phyloP scores from a whole-genome alignment of 1,140 invertebrate genomes.

The Camponotus floridanus region DNA sequence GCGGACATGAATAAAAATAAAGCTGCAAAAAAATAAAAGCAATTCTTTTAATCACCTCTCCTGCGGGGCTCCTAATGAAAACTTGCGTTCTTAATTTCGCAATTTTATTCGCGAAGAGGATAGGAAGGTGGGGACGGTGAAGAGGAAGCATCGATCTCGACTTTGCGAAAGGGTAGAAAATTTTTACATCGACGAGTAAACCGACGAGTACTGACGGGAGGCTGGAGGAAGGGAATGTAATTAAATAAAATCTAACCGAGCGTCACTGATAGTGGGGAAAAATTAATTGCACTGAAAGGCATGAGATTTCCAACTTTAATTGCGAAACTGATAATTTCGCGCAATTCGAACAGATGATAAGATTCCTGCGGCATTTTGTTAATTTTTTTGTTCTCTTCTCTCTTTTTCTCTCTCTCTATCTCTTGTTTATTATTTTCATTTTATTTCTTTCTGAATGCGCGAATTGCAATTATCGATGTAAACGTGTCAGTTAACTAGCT shows the following conservation, averaged over 20 bases:
- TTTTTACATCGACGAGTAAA: neutral
- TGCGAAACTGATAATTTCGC: slow-evolving; percentile 60
- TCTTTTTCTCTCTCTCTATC: neutral
- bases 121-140: neutral
- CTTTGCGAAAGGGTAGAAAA: slow-evolving; percentile 39
- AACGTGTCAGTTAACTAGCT: neutral
- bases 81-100: slow-evolving; percentile 67
- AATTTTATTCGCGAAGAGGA: slow-evolving; percentile 42
- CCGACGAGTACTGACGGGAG: neutral
- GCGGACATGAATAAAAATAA: slow-evolving; percentile 69
- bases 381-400: neutral
- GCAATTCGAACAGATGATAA: slow-evolving; percentile 30
- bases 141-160: slow-evolving; percentile 32
- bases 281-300: slow-evolving; percentile 68
- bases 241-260: slow-evolving; percentile 74
- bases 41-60: slow-evolving; percentile 66
- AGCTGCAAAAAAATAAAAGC: slow-evolving; percentile 60
- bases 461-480: neutral
- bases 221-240: slow-evolving; percentile 57
- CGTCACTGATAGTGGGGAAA: slow-evolving; percentile 60
- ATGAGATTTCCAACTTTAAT: slow-evolving; percentile 74
- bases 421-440: neutral
- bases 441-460: no score
- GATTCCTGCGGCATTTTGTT: slow-evolving; percentile 19
- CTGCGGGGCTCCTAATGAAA: slow-evolving; percentile 68